phyloP scores from a whole-genome alignment of 2,797 vertebrate species.

The Sebastiscus albofasciatus region DNA sequence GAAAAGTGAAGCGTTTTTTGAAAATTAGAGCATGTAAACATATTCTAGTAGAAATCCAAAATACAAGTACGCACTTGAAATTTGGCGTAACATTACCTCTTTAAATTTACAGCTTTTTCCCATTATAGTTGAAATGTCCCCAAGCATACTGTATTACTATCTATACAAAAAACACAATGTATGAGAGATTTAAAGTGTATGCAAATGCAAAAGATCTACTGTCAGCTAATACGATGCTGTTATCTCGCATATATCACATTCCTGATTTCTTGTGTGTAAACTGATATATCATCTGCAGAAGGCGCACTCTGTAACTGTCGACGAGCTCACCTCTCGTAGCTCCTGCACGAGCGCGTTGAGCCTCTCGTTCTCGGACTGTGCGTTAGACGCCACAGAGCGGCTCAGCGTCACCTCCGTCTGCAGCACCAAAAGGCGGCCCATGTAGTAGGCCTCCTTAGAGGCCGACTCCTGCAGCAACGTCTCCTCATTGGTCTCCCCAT shows the following conservation, averaged over 20 bases:
- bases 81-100: too few species aligned
- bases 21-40: too few species aligned
- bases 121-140: background rate
- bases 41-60: too few species aligned
- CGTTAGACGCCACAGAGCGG: slow-evolving; percentile 87
- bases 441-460: slow-evolving; percentile 95
- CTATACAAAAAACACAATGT: background rate
- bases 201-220: background rate
- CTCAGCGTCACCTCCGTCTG: slow-evolving; percentile 91
- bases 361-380: slow-evolving; percentile 91
- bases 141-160: background rate
- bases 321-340: slow-evolving; percentile 88
- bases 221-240: background rate
- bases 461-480: slow-evolving; percentile 95
- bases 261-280: background rate
- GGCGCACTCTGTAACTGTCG: background rate
- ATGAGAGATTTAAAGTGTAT: background rate
- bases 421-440: slow-evolving; percentile 91
- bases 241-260: background rate
- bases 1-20: too few species aligned
- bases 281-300: background rate
- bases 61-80: too few species aligned
- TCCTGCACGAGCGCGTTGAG: slow-evolving; percentile 88
- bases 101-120: background rate
- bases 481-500: slow-evolving; percentile 96